Percentiles rank a stretch among this genome's conserved stretches.
These are phyloP conservation scores for Reinhardtius hippoglossoides DNA, from an alignment of 2,113 vertebrate species.

Conservation along the genomic window DNA sequence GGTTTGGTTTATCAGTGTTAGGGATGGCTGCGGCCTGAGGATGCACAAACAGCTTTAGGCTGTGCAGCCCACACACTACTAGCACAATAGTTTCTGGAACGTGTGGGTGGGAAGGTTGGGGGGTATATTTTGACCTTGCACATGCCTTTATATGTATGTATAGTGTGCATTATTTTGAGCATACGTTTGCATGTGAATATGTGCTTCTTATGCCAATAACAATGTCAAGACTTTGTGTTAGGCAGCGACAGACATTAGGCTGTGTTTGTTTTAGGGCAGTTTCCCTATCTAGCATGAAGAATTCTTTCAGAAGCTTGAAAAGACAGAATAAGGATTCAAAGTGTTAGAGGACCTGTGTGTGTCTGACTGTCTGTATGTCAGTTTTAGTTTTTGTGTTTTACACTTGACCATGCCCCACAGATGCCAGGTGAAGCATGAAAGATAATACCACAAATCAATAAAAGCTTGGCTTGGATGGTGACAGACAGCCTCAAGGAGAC, in stretches of 20 bases:
- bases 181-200: background rate
- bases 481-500: conserved; percentile 46
- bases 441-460: conserved; percentile 66
- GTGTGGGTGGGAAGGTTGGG: conserved; percentile 27
- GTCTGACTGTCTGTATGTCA: conserved; percentile 31
- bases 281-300: background rate
- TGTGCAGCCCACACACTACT: conserved; percentile 41
- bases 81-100: conserved; percentile 9
- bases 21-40: conserved; percentile 6
- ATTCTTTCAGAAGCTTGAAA: conserved; percentile 1
- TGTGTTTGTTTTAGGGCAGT: background rate
- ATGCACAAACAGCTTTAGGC: conserved; percentile 18
- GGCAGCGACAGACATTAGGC: too few relatives aligned
- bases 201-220: conserved; percentile 10
- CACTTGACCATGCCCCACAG: conserved; percentile 42
- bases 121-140: conserved; percentile 16
- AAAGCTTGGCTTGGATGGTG: conserved; percentile 21
- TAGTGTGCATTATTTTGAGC: background rate
- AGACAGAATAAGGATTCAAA: conserved; percentile 2
- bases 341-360: conserved; percentile 35
- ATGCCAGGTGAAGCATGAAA: conserved; percentile 46
- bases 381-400: conserved; percentile 31
- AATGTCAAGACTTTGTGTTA: background rate
- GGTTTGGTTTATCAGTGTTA: background rate
- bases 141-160: background rate